Evolutionary conservation across 2,113 vertebrate genomes (phyloP).

Genomic region (Engystomops pustulosus): DNA sequence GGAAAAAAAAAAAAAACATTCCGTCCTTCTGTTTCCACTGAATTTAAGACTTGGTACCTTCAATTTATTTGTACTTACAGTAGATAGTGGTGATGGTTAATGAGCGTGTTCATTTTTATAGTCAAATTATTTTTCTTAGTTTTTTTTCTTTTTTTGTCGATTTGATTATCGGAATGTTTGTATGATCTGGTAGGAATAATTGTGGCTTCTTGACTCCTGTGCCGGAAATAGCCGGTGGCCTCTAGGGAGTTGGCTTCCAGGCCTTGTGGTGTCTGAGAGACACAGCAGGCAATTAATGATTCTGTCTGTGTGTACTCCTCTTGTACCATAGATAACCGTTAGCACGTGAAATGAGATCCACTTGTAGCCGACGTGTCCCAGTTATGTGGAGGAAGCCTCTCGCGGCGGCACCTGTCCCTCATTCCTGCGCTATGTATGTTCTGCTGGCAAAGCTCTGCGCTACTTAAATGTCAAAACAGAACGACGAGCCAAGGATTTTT

Average conservation of each 20-base stretch:
- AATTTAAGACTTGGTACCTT: too few relatives aligned
- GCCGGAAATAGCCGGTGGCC: not conserved
- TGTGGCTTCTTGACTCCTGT: slow-evolving; percentile 4
- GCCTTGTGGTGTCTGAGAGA: not conserved
- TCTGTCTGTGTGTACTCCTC: slow-evolving; percentile 19
- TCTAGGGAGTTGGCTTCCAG: not conserved
- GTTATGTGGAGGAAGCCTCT: slow-evolving; percentile 27
- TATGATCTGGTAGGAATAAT: not conserved
- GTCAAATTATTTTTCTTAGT: not conserved
- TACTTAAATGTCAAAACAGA: slow-evolving; percentile 44
- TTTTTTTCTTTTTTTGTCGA: not conserved
- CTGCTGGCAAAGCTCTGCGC: not conserved
- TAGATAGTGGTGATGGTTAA: too few relatives aligned
- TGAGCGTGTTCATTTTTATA: too few relatives aligned
- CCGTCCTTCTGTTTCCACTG: too few relatives aligned
- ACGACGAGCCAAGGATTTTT: not conserved
- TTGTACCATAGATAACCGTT: slow-evolving; percentile 21
- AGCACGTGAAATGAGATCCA: slow-evolving; percentile 39
- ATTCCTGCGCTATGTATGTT: slow-evolving; percentile 9
- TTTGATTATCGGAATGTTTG: not conserved
- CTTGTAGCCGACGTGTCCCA: slow-evolving; percentile 14
- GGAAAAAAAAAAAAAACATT: too few relatives aligned
- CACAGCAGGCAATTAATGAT: slow-evolving; percentile 23
- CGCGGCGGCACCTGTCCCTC: slow-evolving; percentile 36
- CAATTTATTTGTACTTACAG: too few relatives aligned